Base-by-base conservation (phyloP, 2,797 vertebrate species). In the Gastrophryne carolinensis region DNA sequence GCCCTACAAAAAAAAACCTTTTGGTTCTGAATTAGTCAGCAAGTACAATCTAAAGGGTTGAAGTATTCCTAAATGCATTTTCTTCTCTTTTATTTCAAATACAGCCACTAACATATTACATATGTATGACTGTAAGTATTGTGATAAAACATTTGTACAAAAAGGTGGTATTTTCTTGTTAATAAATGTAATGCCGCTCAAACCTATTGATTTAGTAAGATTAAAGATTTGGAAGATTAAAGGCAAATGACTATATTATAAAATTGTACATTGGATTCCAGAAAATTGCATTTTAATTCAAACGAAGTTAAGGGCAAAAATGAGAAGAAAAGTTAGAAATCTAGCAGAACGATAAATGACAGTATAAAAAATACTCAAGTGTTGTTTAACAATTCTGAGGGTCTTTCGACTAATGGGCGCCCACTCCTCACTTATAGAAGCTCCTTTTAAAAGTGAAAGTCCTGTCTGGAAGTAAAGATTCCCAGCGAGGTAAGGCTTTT, bases 181-280 rank as follows among this genome's bases (percentile, higher is more conserved):
- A 53, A 52, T n/a, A n/a, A 34, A 23, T 23, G 15, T 13, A 52
- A 26, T 10, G 21, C 49, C n/a, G n/a, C n/a, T n/a, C n/a, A 35
- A 35, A 35, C 24, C 29, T 17, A 47, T 52, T 66, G 47, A 49
- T 49, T 65, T 32, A 32, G 27, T 23, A 35, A 65, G 44, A 52
- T 50, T 65, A 52, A 66, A 66, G 63, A 52, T 66, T 9, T 17
- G n/a, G 8, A 26, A 68, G 49, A 56, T 69, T 56, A 69, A 56
- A 69, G 66, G 32, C 66, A 56, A 19, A 56, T 13, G 21, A 10
- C 53, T 54, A 54, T 37, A 23, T 39, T n/a, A 65, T 32, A 64
- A 23, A 35, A 47, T 17, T 50, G 21, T 34, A 4, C 13, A 19
- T 13, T 24, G 6, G 41, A 52, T 34, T 66, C 30, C 23, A n/a